Evolutionary conservation across 2,888 invertebrate genomes (phyloP).

Genomic region (Polyommatus icarus): DNA sequence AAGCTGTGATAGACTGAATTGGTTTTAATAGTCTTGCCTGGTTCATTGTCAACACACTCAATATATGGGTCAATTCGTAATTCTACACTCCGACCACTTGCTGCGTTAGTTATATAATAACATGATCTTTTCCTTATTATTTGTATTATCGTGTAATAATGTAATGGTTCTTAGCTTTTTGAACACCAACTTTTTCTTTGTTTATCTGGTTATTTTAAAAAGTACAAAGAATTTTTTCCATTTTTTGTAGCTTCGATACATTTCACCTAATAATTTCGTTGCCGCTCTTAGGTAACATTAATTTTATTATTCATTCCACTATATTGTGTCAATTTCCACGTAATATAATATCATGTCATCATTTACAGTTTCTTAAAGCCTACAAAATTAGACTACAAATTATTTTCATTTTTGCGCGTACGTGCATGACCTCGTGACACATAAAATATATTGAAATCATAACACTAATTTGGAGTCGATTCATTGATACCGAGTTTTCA

Average conservation of each 20-base stretch:
- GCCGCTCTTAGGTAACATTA: neutral
- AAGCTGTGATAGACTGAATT: slow-evolving; percentile 7
- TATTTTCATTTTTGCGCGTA: no score
- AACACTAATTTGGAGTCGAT: neutral
- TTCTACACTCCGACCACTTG: neutral
- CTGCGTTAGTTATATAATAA: neutral
- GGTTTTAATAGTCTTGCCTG: slow-evolving; percentile 33
- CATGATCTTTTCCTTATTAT: neutral
- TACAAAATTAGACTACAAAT: no score
- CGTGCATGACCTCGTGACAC: neutral
- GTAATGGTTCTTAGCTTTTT: neutral
- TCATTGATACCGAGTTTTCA: neutral
- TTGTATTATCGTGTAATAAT: neutral
- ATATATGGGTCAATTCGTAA: slow-evolving; percentile 24
- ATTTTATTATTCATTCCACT: no score
- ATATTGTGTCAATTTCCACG: neutral
- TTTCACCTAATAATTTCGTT: neutral
- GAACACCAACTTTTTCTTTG: neutral
- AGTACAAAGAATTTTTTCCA: neutral
- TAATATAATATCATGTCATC: neutral
- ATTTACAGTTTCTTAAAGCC: no score
- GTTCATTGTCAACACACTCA: slow-evolving; percentile 39
- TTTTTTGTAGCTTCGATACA: neutral
- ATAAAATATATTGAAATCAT: neutral
- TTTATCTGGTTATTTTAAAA: neutral